Base-by-base conservation (phyloP, 2,113 vertebrate species). In the Peromyscus polionotus region DNA sequence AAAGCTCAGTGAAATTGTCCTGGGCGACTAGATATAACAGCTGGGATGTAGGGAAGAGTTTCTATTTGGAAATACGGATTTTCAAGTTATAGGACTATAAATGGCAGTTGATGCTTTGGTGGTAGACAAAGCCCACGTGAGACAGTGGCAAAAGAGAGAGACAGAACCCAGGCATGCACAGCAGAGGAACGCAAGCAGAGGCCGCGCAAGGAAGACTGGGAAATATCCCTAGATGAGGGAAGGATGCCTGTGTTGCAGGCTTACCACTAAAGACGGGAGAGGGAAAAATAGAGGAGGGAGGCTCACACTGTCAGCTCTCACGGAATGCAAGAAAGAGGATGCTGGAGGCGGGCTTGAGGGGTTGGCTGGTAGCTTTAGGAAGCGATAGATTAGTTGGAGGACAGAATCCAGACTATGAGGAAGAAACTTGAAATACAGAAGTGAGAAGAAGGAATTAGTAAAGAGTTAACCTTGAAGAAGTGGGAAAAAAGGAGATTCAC, bases 401-500 rank as follows among this genome's bases (percentile, higher is more conserved):
- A 48, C 76, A 83, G 68, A 88, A 70, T 13, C 7, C 67, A 84
- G 59, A 31, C 16, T 57, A 13, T 24, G 26, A 72, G 24, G 24
- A 84, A 93, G 61, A 84, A 63, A 17, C 70, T 80, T 42, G 72
- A 85, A 92, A 85, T 79, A 39, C 33, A 85, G 70, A 88, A 83
- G 13, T 0, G 6, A 73, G 77, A 92, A 45, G 45, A 39, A 45
- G 76, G 48, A 65, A 48, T 73, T 51, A 57, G 45, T 80, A 45
- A 72, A 88, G 26, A 84, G 77, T 57, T 36, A 88, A 95, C 1
- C 45, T 48, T 6, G 45, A 94, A 72, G 33, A 57, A 13, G 3
- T 59, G 2, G 2, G 45, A 6, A 22, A 51, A 75, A 42, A 33
- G 33, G 19, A 45, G 59, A 51, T 67, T 19, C 48, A 45, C 48